A percentile compares a stretch with the other conserved stretches of the same genome.
These are phyloP conservation scores for Platanista minor DNA, from an alignment of 2,113 vertebrate species.

Conservation along the genomic window DNA sequence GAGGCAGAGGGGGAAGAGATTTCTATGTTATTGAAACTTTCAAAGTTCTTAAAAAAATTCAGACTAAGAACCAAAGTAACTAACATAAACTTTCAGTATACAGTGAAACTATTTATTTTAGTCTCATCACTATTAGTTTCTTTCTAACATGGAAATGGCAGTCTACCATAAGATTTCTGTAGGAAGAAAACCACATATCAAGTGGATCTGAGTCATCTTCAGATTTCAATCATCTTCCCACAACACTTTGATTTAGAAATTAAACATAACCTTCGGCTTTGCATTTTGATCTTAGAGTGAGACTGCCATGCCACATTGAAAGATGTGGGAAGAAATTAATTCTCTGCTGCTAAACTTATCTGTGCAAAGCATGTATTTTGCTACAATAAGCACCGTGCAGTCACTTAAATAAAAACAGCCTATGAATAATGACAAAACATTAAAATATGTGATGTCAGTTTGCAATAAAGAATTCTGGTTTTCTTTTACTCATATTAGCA, in stretches of 20 bases:
- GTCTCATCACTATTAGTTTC: conserved; percentile 39
- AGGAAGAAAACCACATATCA: conserved; percentile 78
- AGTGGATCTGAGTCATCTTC: conserved; percentile 74
- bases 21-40: not conserved
- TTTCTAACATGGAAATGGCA: conserved; percentile 53
- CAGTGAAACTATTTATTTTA: conserved; percentile 58
- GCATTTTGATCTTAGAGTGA: conserved; percentile 76
- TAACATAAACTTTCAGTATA: conserved; percentile 6
- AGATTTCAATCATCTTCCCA: conserved; percentile 81
- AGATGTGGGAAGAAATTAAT: conserved; percentile 77
- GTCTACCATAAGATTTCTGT: conserved; percentile 65
- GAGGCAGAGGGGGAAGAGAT: not conserved
- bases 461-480: conserved; percentile 37
- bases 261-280: conserved; percentile 79
- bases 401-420: conserved; percentile 62
- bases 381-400: conserved; percentile 64
- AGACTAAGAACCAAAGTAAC: conserved; percentile 16
- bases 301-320: conserved; percentile 75
- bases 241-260: conserved; percentile 78
- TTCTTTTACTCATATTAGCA: conserved; percentile 33
- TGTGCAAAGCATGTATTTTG: conserved; percentile 66
- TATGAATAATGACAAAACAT: conserved; percentile 15
- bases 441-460: conserved; percentile 38
- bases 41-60: not conserved
- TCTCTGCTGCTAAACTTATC: conserved; percentile 77